phyloP scores from a whole-genome alignment of 1,140 invertebrate species.

The Pachyrhynchus sulphureomaculatus region DNA sequence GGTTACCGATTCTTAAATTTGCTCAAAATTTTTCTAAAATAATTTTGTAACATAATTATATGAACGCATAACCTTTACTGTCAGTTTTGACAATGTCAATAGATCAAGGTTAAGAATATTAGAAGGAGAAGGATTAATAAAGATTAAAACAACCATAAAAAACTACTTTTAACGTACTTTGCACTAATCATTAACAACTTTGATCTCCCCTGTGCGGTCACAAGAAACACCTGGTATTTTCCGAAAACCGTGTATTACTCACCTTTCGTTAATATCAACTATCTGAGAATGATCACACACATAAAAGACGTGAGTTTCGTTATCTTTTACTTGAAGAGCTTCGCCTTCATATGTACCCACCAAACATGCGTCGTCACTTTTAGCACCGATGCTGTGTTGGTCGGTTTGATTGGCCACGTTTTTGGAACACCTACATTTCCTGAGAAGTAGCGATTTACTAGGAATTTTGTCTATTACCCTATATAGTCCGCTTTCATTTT shows the following conservation, averaged over 20 bases:
- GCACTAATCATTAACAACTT: too few relatives aligned
- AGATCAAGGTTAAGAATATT: too few relatives aligned
- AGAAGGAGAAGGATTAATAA: too few relatives aligned
- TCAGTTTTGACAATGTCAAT: too few relatives aligned
- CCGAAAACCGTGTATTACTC: background rate
- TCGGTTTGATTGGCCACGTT: slow-evolving; percentile 8
- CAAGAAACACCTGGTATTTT: background rate
- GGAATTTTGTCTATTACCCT: background rate
- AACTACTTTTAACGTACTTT: too few relatives aligned
- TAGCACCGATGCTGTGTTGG: background rate
- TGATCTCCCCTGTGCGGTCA: background rate
- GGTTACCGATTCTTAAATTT: too few relatives aligned
- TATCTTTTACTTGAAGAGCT: slow-evolving; percentile 8
- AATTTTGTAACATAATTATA: too few relatives aligned
- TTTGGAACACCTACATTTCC: slow-evolving; percentile 14
- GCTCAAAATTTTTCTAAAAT: too few relatives aligned
- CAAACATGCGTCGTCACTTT: slow-evolving; percentile 4
- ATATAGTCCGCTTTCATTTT: slow-evolving; percentile 10
- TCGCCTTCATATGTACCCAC: slow-evolving; percentile 7
- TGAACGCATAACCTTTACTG: too few relatives aligned
- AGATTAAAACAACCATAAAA: too few relatives aligned
- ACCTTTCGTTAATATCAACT: background rate
- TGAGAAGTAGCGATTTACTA: slow-evolving; percentile 11
- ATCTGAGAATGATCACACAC: slow-evolving; percentile 14
- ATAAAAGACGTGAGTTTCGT: slow-evolving; percentile 19